phyloP scores from a whole-genome alignment of 2,888 invertebrate species.

The Stenurella melanura region DNA sequence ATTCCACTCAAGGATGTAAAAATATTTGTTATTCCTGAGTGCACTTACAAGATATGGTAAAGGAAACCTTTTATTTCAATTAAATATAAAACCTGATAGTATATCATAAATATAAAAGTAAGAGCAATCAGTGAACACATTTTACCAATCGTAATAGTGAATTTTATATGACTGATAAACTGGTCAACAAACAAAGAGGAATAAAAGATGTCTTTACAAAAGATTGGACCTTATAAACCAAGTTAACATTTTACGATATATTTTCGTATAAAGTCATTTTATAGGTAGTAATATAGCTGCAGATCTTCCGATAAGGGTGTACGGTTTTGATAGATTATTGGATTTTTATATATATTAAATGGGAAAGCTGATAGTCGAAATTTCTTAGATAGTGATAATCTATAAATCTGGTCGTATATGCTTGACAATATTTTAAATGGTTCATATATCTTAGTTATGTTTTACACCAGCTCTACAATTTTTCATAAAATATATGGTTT shows the following conservation, averaged over 20 bases:
- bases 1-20: too few relatives aligned
- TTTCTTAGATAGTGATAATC: neutral
- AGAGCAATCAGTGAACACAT: neutral
- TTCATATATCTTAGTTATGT: neutral
- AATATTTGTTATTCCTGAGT: too few relatives aligned
- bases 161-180: neutral
- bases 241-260: neutral
- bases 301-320: neutral
- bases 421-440: neutral
- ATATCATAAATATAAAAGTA: neutral
- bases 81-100: neutral
- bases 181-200: neutral
- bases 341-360: conserved; percentile 1
- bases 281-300: conserved; percentile 7
- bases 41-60: too few relatives aligned
- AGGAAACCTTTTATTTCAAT: too few relatives aligned
- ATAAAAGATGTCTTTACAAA: neutral
- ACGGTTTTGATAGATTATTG: conserved; percentile 7
- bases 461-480: neutral
- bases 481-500: too few relatives aligned
- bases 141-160: neutral
- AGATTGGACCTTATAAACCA: neutral
- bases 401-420: neutral
- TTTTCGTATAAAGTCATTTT: conserved; percentile 1
- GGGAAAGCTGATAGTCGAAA: neutral